Evolutionary conservation across 2,888 invertebrate genomes (phyloP), one percentile per base, ranked within the genome.

Genomic region (Chloroclysta siterata): DNA sequence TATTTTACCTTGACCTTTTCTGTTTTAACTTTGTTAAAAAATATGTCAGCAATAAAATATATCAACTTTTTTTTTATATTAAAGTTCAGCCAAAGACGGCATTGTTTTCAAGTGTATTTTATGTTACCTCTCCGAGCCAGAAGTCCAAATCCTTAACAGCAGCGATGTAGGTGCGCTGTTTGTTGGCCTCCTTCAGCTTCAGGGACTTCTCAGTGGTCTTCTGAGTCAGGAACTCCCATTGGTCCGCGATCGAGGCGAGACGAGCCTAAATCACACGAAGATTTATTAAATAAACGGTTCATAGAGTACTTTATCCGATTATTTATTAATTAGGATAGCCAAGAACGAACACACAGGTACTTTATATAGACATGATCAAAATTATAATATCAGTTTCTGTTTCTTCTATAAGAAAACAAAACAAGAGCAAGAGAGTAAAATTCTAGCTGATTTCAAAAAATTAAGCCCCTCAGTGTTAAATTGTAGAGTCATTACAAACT

Each of bases 131-230:
- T 76, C 99, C 99, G 61, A 99, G 95, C 99, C 99, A 99, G 94
- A 99, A 99, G 93, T 99, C 99, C 72, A 99, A 95, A 93, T 99
- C 99, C 91, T 99, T 99, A 69, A 99, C 99, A 42, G 98, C 99
- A 64, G 99, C 99, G 90, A 99, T 99, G 94, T 99, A 99, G 0
- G 99, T 99, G 72, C 99, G 96, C 87, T 99, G 99, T 84, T 99
- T 98, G 92, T 99, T 99, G 56, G 99, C 99, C 88, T 99, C 99
- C 90, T 99, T 99, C 79, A 99, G 94, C 86, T 99, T 99, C 81
- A 99, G 95, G 1, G 98, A 98, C 91, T 99, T 99, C 90, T 99
- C 99, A 0, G 98, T 98, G 0, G 99, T 99, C 93, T 99, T 99
- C 83, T 98, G 98, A 0, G 99, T 99, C 46, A 99, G 94, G 89